These are phyloP conservation scores for Drosophila anomalata DNA, from an alignment of 2,888 invertebrate genomes.

Conservation along the genomic window DNA sequence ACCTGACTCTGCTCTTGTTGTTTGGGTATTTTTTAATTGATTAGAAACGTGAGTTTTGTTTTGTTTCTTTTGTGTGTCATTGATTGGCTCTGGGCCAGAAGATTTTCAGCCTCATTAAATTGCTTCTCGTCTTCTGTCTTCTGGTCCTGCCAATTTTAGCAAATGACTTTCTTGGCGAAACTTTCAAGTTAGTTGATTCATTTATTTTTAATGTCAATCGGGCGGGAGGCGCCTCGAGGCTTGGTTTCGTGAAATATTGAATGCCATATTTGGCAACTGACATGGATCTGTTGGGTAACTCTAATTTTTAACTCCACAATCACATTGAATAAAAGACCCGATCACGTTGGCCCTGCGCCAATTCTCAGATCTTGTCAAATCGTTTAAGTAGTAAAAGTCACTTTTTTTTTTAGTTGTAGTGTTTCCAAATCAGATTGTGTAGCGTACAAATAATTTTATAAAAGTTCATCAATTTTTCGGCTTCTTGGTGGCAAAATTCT, in stretches of 20 bases:
- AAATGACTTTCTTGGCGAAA: constrained; percentile 73
- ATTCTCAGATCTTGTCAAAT: constrained; percentile 15
- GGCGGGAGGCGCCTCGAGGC: neutral
- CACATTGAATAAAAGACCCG: neutral
- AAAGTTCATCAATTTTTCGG: constrained; percentile 68
- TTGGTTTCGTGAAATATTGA: too few species aligned
- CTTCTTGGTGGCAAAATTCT: constrained; percentile 72
- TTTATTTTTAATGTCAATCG: constrained; percentile 34
- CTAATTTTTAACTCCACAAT: too few species aligned
- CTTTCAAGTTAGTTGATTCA: constrained; percentile 52
- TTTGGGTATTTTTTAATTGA: constrained; percentile 59
- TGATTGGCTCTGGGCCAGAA: constrained; percentile 52
- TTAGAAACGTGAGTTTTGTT: constrained; percentile 55
- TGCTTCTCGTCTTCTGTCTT: constrained; percentile 23
- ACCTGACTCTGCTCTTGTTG: constrained; percentile 15
- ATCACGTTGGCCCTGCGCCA: constrained; percentile 10
- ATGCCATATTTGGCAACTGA: too few species aligned
- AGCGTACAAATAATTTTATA: constrained; percentile 70
- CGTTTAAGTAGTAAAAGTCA: constrained; percentile 27
- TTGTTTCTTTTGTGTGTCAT: constrained; percentile 18
- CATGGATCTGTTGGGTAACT: too few species aligned
- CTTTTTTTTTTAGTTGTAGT: constrained; percentile 55
- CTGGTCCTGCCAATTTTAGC: constrained; percentile 58
- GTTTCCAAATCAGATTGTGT: constrained; percentile 74
- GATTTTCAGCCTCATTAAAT: constrained; percentile 67